These are phyloP conservation scores for Pipra filicauda DNA, from an alignment of 2,113 vertebrate genomes.

Conservation along the genomic window DNA sequence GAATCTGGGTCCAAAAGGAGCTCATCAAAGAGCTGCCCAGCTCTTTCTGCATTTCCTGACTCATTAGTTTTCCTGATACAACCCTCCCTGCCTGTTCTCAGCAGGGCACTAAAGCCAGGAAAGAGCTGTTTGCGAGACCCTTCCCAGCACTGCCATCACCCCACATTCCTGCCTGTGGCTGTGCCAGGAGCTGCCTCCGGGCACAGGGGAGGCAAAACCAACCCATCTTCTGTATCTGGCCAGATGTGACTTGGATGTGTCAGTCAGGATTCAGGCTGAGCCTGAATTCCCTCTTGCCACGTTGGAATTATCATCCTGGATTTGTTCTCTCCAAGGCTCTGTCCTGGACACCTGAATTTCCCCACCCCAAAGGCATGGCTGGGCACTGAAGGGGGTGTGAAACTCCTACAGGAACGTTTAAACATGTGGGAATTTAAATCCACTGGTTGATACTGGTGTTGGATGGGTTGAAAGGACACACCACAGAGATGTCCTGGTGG, in stretches of 20 bases:
- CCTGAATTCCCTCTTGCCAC: not conserved
- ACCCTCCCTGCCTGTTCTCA: not conserved
- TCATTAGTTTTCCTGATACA: not conserved
- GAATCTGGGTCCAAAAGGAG: not conserved
- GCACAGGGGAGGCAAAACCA: not conserved
- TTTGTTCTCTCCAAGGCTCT: not conserved
- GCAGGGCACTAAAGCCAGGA: not conserved
- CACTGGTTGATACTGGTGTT: not conserved
- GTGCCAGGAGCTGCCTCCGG: not conserved
- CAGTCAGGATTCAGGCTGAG: not conserved
- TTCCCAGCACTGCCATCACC: not conserved
- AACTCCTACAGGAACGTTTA: not conserved
- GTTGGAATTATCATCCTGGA: not conserved
- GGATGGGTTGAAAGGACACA: not conserved
- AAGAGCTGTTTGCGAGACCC: not conserved
- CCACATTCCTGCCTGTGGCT: accelerated
- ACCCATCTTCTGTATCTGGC: not conserved
- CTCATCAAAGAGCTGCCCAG: not conserved
- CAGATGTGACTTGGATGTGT: not conserved
- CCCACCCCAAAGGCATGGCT: accelerated
- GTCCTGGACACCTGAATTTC: not conserved
- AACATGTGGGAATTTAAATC: not conserved
- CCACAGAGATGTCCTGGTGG: not conserved
- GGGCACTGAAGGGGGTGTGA: not conserved
- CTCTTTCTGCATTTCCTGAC: conserved; percentile 1